These are phyloP conservation scores for Platanista minor DNA, from an alignment of 2,113 vertebrate genomes.

Conservation along the genomic window DNA sequence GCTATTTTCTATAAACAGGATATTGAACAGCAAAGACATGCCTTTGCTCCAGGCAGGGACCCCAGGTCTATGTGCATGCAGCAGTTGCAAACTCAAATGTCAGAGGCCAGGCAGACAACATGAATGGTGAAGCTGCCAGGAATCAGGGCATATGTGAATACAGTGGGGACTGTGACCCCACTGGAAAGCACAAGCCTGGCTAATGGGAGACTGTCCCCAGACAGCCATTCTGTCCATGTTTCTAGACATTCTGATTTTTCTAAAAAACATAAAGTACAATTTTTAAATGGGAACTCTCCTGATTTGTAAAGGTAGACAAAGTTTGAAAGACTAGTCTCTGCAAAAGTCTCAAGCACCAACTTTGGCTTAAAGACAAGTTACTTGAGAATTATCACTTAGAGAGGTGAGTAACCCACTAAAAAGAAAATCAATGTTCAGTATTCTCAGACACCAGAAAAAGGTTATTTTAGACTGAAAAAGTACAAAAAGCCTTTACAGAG, in stretches of 20 bases:
- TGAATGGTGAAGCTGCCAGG: neutral
- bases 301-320: neutral
- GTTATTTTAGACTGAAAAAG: neutral
- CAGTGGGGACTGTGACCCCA: neutral
- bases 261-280: neutral
- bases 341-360: neutral
- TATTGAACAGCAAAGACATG: neutral
- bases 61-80: neutral
- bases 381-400: neutral
- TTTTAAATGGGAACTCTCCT: neutral
- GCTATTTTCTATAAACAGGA: neutral
- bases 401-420: neutral
- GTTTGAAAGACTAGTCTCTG: neutral
- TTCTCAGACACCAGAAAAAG: neutral
- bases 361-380: neutral
- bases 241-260: neutral
- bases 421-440: neutral
- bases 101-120: neutral
- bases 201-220: neutral
- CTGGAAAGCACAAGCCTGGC: neutral
- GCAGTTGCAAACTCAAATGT: neutral
- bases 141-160: rapidly evolving
- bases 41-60: neutral
- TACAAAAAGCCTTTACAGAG: neutral
- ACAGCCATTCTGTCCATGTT: neutral